Conservation (phyloP, 1,140 invertebrate genomes). For the Oncopeltus fasciatus region DNA sequence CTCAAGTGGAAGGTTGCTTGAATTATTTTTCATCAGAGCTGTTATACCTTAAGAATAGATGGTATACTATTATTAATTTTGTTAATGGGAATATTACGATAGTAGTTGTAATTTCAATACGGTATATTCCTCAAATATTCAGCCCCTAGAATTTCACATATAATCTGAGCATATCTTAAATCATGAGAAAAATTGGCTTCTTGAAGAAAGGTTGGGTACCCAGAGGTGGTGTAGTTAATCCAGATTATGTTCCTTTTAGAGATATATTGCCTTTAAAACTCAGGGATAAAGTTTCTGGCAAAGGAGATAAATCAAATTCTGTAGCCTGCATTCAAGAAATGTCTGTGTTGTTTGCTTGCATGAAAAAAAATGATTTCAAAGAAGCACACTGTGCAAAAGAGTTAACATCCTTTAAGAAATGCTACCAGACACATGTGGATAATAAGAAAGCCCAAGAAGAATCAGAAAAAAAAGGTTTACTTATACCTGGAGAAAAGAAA, state of each 20-base stretch:
- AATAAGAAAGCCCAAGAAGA: constrained; percentile 9
- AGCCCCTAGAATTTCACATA: too few relatives aligned
- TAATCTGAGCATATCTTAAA: too few relatives aligned
- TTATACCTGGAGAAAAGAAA: constrained; percentile 13
- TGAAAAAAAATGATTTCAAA: constrained; percentile 51
- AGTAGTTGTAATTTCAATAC: too few relatives aligned
- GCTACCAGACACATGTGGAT: constrained; percentile 26
- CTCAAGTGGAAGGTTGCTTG: too few relatives aligned
- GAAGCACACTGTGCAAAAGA: constrained; percentile 47
- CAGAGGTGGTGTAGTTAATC: neutral
- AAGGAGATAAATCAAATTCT: constrained; percentile 40
- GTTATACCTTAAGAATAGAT: too few relatives aligned
- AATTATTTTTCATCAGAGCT: too few relatives aligned
- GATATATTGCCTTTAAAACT: constrained; percentile 45
- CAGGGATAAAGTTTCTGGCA: constrained; percentile 48
- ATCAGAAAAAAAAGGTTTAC: constrained; percentile 8
- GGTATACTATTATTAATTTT: too few relatives aligned
- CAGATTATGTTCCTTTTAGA: constrained; percentile 27
- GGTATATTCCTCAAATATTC: too few relatives aligned
- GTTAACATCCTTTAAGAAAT: constrained; percentile 46
- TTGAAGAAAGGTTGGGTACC: neutral
- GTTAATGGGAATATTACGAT: too few relatives aligned
- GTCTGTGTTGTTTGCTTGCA: constrained; percentile 52
- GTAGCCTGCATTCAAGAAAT: constrained; percentile 57
- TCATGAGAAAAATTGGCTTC: neutral